Evolutionary conservation across 2,797 vertebrate genomes (phyloP), one percentile per base, ranked within the genome.

Genomic region (Sebastolobus alascanus): DNA sequence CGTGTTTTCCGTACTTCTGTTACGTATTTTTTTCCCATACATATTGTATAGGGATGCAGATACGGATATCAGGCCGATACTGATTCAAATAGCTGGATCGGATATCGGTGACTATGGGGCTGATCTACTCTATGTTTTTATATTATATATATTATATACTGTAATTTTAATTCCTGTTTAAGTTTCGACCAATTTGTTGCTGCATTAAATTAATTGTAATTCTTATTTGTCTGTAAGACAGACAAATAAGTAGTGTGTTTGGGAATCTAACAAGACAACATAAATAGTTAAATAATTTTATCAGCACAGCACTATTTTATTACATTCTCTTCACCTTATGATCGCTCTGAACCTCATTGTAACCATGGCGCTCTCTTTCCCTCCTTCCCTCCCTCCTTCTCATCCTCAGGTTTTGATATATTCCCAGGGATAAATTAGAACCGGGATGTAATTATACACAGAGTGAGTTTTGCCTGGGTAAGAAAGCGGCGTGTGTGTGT

Each of bases 361-460:
- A 31, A 31, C 67, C 33, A 64, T 56, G 5, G 37, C 37, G n/a
- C 80, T 75, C 73, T 56, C 29, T 55, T 69, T 83, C 89, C 85
- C 82, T 88, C 79, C 20, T 50, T 73, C 75, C 76, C 68, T 89
- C 60, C 77, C 80, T 67, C 29, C 81, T 54, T 82, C 73, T 79
- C 73, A 80, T 87, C 68, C 84, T 84, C 87, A 72, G 83, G 87
- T 93, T 93, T 93, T 91, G 87, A 94, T 94, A 92, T 94, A 94
- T 94, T 95, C 94, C 84, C 91, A 90, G 82, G 91, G 93, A 92
- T 93, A 94, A 94, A 95, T 95, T 95, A 95, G 89, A 94, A 92
- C 87, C 80, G 82, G 91, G 87, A 91, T 93, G 92, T 95, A 94
- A 96, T 95, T 95, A 95, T 90, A 92, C 88, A 92, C 88, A 76